phyloP scores from a whole-genome alignment of 2,113 vertebrate genomes.

The Lophius piscatorius region DNA sequence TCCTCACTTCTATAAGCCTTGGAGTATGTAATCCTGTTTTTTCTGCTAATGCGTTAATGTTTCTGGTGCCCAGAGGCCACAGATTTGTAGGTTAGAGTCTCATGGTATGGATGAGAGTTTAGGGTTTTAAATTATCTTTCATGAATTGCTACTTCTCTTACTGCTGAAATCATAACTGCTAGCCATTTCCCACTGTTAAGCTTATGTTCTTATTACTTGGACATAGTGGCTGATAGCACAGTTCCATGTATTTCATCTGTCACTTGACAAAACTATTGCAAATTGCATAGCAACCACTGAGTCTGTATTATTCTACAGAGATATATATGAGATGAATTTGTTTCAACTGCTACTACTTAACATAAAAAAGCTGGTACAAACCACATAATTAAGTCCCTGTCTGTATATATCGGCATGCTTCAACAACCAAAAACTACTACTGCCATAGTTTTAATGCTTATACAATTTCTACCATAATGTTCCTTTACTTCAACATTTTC shows the following conservation, averaged over 20 bases:
- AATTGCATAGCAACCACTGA: too few species aligned
- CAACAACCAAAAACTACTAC: background rate
- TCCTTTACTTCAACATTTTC: too few species aligned
- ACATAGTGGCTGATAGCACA: too few species aligned
- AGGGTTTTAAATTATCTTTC: conserved; percentile 20
- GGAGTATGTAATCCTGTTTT: conserved; percentile 54
- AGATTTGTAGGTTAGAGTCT: conserved; percentile 34
- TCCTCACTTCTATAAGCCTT: conserved; percentile 29
- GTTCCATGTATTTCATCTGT: too few species aligned
- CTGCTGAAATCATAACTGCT: background rate
- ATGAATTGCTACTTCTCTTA: conserved; percentile 3
- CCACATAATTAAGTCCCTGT: background rate
- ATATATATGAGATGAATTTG: background rate
- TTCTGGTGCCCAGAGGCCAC: conserved; percentile 32
- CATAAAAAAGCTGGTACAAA: background rate
- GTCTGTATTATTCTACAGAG: background rate
- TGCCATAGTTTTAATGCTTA: too few species aligned
- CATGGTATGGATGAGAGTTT: conserved; percentile 13
- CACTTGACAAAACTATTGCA: too few species aligned
- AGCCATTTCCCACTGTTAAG: background rate
- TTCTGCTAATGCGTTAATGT: conserved; percentile 34
- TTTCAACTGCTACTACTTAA: background rate
- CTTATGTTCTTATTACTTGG: too few species aligned
- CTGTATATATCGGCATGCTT: too few species aligned
- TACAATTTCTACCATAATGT: too few species aligned